Percentiles rank a stretch among this genome's conserved stretches.
These are phyloP conservation scores for Pachyseris speciosa DNA, from an alignment of 64 coral and sea anemone genomes.

Conservation along the genomic window DNA sequence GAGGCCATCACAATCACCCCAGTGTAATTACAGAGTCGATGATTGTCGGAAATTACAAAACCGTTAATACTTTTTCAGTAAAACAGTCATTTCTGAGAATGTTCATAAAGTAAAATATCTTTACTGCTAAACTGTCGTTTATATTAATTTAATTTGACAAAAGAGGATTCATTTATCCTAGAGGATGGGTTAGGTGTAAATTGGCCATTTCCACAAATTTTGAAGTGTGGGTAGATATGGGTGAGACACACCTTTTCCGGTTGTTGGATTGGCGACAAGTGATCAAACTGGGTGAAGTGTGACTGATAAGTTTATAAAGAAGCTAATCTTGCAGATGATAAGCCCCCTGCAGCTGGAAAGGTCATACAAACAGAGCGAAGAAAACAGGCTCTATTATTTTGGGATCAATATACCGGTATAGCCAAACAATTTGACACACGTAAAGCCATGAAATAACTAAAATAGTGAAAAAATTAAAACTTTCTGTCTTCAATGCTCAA, in stretches of 20 bases:
- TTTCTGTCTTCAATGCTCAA: too few species aligned
- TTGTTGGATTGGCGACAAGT: not conserved
- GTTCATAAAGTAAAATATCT: not conserved
- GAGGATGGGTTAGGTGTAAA: not conserved
- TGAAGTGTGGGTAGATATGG: not conserved
- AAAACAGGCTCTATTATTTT: too few species aligned
- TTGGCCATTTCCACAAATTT: not conserved
- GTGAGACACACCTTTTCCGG: slow-evolving; percentile 32
- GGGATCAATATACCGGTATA: too few species aligned
- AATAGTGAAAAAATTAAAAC: too few species aligned
- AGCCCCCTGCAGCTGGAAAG: too few species aligned
- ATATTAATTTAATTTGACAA: too few species aligned
- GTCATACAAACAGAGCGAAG: too few species aligned
- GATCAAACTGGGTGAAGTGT: not conserved
- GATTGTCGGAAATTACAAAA: not conserved
- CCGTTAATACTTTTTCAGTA: not conserved
- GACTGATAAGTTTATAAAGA: not conserved
- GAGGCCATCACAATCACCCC: not conserved
- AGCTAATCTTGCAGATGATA: too few species aligned
- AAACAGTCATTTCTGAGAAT: not conserved
- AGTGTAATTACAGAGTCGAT: not conserved
- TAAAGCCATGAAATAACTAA: too few species aligned
- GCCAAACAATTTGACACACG: too few species aligned
- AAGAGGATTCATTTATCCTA: too few species aligned
- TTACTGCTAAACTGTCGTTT: not conserved